Conservation (phyloP, 2,797 vertebrate species). For the Cirrhinus molitorella region DNA sequence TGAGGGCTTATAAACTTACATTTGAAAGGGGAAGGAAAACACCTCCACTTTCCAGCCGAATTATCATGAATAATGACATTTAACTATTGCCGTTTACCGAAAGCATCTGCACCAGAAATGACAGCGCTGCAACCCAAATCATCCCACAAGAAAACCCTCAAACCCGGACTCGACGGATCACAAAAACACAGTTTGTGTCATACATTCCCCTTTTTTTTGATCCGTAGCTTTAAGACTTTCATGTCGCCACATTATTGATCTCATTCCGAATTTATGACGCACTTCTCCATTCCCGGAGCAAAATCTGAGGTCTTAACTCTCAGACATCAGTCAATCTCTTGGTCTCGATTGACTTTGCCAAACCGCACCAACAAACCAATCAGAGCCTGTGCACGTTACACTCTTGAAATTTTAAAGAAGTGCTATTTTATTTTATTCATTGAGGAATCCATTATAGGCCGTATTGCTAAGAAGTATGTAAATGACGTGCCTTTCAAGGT, state of each 20-base stretch:
- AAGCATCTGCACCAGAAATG: conserved; percentile 24
- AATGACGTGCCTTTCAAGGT: conserved; percentile 98
- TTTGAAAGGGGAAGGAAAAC: conserved; percentile 64
- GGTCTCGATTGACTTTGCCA: conserved; percentile 8
- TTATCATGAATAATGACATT: conserved; percentile 56
- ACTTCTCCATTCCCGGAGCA: conserved; percentile 47
- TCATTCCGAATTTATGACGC: conserved; percentile 60
- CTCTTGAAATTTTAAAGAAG: conserved; percentile 93
- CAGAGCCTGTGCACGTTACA: conserved; percentile 75
- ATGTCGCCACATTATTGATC: conserved; percentile 60
- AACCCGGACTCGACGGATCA: neutral
- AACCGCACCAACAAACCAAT: conserved; percentile 19
- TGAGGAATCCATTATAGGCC: conserved; percentile 95
- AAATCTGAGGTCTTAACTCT: conserved; percentile 58
- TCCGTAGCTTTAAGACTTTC: conserved; percentile 51
- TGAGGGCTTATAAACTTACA: conserved; percentile 74
- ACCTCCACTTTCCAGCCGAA: conserved; percentile 47
- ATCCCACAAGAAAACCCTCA: conserved; percentile 19
- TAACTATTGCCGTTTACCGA: conserved; percentile 62
- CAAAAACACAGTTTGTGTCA: conserved; percentile 45
- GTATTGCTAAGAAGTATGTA: conserved; percentile 95
- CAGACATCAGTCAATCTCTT: conserved; percentile 53
- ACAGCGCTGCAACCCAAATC: conserved; percentile 23
- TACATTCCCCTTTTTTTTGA: conserved; percentile 50
- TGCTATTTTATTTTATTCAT: conserved; percentile 98